phyloP scores from a whole-genome alignment of 2,797 vertebrate species.

The Enteromius treurensis region DNA sequence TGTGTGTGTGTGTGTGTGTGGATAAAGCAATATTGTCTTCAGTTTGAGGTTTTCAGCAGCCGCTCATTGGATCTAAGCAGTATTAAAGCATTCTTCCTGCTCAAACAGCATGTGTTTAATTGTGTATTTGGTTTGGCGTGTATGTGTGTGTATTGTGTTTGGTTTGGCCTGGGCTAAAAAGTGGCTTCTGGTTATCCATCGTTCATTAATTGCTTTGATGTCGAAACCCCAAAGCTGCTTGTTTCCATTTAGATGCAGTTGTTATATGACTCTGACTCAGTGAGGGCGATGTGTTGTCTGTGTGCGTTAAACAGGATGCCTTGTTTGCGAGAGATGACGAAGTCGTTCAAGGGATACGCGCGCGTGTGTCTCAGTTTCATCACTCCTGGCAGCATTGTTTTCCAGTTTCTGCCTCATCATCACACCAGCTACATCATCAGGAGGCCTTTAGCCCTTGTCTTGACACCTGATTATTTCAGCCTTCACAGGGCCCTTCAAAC shows the following conservation, averaged over 20 bases:
- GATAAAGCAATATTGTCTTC: constrained; percentile 49
- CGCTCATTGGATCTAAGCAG: constrained; percentile 56
- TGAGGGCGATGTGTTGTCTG: constrained; percentile 79
- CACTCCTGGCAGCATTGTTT: constrained; percentile 45
- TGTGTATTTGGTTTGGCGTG: constrained; percentile 88
- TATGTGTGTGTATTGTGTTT: constrained; percentile 69
- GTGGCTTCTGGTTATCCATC: constrained; percentile 87
- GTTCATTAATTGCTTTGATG: constrained; percentile 85
- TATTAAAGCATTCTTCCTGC: constrained; percentile 77
- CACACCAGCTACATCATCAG: constrained; percentile 2
- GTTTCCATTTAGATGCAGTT: constrained; percentile 84
- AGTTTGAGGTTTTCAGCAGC: constrained; percentile 65
- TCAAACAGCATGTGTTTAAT: constrained; percentile 82
- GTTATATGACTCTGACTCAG: constrained; percentile 81
- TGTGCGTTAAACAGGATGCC: constrained; percentile 79
- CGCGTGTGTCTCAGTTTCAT: constrained; percentile 41
- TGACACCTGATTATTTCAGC: constrained; percentile 12
- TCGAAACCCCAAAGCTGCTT: constrained; percentile 76
- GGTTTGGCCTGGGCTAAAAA: constrained; percentile 84
- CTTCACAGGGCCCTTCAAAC: constrained; percentile 31
- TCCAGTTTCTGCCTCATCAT: constrained; percentile 9
- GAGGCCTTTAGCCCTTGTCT: background rate
- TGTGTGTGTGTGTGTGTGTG: constrained; percentile 37
- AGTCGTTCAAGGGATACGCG: constrained; percentile 39
- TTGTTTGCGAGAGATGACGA: constrained; percentile 70